Base-by-base conservation (phyloP, 2,888 invertebrate species). In the Drosophila fulvimacula region DNA sequence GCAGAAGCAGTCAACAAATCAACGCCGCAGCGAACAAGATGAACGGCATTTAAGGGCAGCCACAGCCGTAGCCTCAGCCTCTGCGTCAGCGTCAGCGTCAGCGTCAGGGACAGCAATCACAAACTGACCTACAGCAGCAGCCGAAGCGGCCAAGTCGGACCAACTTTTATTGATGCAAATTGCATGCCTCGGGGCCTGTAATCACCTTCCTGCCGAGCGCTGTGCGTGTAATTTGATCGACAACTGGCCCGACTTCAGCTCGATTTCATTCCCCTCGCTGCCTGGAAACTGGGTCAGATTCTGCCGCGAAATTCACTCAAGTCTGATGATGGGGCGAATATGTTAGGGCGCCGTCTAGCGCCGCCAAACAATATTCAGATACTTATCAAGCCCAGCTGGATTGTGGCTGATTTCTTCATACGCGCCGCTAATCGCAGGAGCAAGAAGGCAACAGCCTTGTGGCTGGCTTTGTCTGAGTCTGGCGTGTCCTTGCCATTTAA, bases 111-210 rank as follows among this genome's bases (percentile, higher is more conserved):
- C 63, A 65, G 61, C 56, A 59, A 61, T 61, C 65, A 59, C 73
- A 77, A 81, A 81, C 86, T 83, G 87, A 84, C 81, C 87, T 86
- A 86, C 84, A 86, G 84, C 84, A 84, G 70, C 44, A 61, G 46
- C 19, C 21, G 7, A 11, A 21, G 38, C 30, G 51, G 53, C 61
- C 66, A 60, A 21, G 51, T 57, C 67, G 62, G 80, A 64, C 73
- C 69, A 68, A 72, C 68, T 85, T 87, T 87, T 86, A 86, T 86
- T 87, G 88, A 88, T 87, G 88, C 80, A 86, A 86, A 86, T 87
- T 87, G 85, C 72, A 87, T 75, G 82, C 79, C 79, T 70, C 30
- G 69, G 56, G 85, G 82, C 69, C 82, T 82, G 81, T 85, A 86
- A 86, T 86, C 85, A 87, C 76, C 73, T 67, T 66, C 73, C 69